A percentile compares a stretch with the other conserved stretches of the same genome.
phyloP scores from a whole-genome alignment of 1,140 invertebrate genomes.

The Amyelois transitella region DNA sequence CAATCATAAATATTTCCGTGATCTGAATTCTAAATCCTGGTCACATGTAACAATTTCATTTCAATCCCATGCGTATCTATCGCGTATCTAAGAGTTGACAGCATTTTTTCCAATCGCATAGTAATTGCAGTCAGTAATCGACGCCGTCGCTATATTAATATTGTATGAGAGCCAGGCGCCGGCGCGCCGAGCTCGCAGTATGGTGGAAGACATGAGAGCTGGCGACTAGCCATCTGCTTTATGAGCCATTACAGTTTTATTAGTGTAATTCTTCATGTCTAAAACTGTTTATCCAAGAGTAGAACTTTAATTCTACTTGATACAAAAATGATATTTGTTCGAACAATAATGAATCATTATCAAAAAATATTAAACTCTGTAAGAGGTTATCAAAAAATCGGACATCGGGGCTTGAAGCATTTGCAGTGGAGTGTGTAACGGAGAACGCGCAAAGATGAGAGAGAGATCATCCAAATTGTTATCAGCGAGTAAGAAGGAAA shows the following conservation, averaged over 20 bases:
- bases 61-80: not conserved
- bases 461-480: too few species aligned
- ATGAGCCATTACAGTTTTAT: not conserved
- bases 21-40: not conserved
- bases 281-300: too few species aligned
- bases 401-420: too few species aligned
- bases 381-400: too few species aligned
- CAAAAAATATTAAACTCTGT: too few species aligned
- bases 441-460: too few species aligned
- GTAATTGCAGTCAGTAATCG: slow-evolving; percentile 33
- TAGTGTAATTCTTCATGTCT: not conserved
- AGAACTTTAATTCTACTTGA: too few species aligned
- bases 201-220: slow-evolving; percentile 9
- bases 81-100: not conserved
- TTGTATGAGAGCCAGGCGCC: slow-evolving; percentile 53
- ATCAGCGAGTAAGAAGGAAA: too few species aligned
- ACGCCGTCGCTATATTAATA: slow-evolving; percentile 45
- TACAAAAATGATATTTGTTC: too few species aligned
- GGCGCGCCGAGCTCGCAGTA: slow-evolving; percentile 23
- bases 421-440: too few species aligned
- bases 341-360: too few species aligned
- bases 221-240: slow-evolving; percentile 1
- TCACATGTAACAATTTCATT: not conserved
- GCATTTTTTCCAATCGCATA: slow-evolving; percentile 23
- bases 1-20: not conserved